Base-by-base conservation (phyloP, 2,113 vertebrate species). In the Solenodon paradoxus region DNA sequence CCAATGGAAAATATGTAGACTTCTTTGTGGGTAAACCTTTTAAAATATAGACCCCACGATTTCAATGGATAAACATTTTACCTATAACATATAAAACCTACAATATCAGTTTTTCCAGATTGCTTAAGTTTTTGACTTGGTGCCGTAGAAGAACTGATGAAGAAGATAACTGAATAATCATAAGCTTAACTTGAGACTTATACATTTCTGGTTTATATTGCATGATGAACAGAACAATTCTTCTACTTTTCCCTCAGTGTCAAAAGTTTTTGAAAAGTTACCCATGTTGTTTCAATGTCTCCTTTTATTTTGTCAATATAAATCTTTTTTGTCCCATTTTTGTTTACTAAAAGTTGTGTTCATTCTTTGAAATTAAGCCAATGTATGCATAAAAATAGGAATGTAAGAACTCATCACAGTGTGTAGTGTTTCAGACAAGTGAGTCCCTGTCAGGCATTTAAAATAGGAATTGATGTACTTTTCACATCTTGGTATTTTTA, bases 1-100 rank as follows among this genome's bases (percentile, higher is more conserved):
- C 35, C 88, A 74, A 63, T 72, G 61, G 71, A 77, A 95, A 96
- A 94, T 72, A 91, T 55, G 59, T 81, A 68, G 84, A 93, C 38
- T 92, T 81, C 24, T 78, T 91, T 84, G n/a, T 72, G 38, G 24
- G 7, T 92, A 57, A 78, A 86, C 2, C 55, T 86, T 89, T 57
- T 88, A 95, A 91, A 95, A 35, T 49, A 66, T 22, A 72, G 35
- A n/a, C 51, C 82, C 13, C 51, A 49, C 32, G 49, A 26, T 66
- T 79, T 68, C 3, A 40, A 3, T n/a, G 40, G 2, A 38, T 72
- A 81, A 85, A 81, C 22, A 93, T 72, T 59, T 90, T 74, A 64
- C 5, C 61, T 79, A 85, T 28, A 51, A 71, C 68, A 88, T 71
- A 45, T 32, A 8, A 38, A 20, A 64, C 17, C 26, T 13, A 59